Evolutionary conservation across 1,140 invertebrate genomes (phyloP), one percentile per base, ranked within the genome.

Genomic region (Hirudo medicinalis): DNA sequence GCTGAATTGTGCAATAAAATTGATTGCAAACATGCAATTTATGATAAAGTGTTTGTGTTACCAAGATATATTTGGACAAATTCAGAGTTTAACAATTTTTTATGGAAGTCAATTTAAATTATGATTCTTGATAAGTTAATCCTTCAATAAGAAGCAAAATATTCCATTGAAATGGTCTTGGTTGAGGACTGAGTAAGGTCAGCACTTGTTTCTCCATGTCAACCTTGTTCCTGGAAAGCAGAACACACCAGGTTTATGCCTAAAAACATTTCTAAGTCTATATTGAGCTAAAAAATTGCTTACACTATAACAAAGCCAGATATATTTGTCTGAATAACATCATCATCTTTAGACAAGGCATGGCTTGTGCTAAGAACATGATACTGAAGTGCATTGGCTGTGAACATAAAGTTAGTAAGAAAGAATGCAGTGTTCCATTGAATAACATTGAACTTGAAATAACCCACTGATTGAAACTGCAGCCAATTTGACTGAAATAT

Each of bases 221-320:
- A 32, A 96, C 89, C 73, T 89, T 89, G 8, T 92, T 94, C 0
- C 92, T 94, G 83, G 72, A 86, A 83, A 73, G 54, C 53, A 54
- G 66, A 8, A 2, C 15, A 17, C 43, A 49, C 43, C 3, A 49
- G n/a, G 73, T 73, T 40, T 32, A 67, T 74, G 32, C 68, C 66
- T 70, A 71, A 71, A 36, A 55, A 66, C 71, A 13, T 29, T 8
- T 69, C 9, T 69, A 43, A 29, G 15, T 19, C 9, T 54, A 11
- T 11, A 0, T 54, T 55, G 2, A 60, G 25, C 11, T 0, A 25
- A 15, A 22, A 19, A 57, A 66, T 63, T 63, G 90, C 91, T 88
- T 87, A 94, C 91, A 95, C 90, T 78, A 91, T 93, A 74, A 94
- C 87, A 82, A 94, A 95, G 71, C 94, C 94, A 32, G 90, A 89